Conservation (phyloP, 2,797 vertebrate species). For the Lutjanus argentimaculatus region DNA sequence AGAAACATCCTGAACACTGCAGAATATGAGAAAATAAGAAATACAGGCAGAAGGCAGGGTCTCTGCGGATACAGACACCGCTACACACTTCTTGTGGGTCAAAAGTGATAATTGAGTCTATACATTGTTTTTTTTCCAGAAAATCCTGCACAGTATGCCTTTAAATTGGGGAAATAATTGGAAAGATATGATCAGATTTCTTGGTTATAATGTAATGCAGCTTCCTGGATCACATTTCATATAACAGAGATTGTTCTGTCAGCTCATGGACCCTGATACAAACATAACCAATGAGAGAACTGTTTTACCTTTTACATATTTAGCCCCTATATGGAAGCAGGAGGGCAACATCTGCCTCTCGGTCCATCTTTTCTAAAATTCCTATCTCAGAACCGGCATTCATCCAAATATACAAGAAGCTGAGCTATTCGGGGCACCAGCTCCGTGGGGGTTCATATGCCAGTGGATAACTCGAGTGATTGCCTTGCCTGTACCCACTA, state of each 20-base stretch:
- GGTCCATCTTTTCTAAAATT: conserved; percentile 5
- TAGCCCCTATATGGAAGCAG: conserved; percentile 42
- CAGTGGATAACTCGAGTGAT: not conserved
- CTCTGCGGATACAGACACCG: too few species aligned
- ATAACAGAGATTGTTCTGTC: conserved; percentile 36
- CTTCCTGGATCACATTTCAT: conserved; percentile 54
- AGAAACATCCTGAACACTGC: too few species aligned
- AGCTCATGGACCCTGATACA: not conserved
- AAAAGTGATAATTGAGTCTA: too few species aligned
- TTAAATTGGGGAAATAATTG: conserved; percentile 22
- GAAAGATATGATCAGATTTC: conserved; percentile 25
- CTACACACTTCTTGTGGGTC: too few species aligned
- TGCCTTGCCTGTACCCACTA: not conserved
- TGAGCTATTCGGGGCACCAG: conserved; percentile 9
- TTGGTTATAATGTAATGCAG: conserved; percentile 57
- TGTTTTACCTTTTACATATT: conserved; percentile 27
- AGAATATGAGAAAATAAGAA: too few species aligned
- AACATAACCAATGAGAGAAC: not conserved
- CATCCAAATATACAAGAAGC: conserved; percentile 8
- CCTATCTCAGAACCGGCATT: conserved; percentile 5
- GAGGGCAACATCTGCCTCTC: conserved; percentile 19
- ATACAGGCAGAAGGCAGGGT: too few species aligned
- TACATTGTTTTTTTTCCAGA: too few species aligned
- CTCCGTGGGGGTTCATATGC: conserved; percentile 19
- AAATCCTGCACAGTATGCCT: too few species aligned